Base-by-base conservation (phyloP, 1,140 invertebrate genomes). In the Heliconius hewitsoni region DNA sequence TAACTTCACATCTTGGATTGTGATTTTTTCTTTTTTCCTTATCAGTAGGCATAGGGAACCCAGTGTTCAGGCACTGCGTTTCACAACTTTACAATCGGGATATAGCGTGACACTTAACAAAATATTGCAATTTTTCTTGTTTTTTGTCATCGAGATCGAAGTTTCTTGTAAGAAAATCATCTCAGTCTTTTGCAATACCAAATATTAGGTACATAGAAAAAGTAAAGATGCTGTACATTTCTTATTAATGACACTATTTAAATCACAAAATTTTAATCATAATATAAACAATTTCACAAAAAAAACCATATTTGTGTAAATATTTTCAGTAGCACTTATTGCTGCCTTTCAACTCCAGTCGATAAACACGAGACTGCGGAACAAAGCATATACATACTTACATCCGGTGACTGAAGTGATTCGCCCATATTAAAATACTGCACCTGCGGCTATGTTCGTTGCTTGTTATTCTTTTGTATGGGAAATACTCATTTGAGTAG, bases 391-490 rank as follows among this genome's bases (percentile, higher is more conserved):
- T 60, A 60, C 19, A 30, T 13, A 27, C 13, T 16, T 16, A 66
- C 60, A 66, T 66, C 60, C 60, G 60, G 60, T 66, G 60, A 66
- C 60, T 30, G 27, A 23, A 66, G 60, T 66, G 60, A 27, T 66
- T 66, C 60, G 23, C 60, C 23, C 11, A 27, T 66, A 66, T 66
- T 66, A 66, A 66, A 66, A 66, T 66, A n/a, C 27, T 27, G 23
- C 60, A 66, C 60, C 60, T 66, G 60, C 60, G 60, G 60, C 60
- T 66, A 30, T 66, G n/a, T 30, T 27, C 60, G 27, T 27, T 66
- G 60, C 27, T 30, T 66, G 60, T 66, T 66, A 30, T 27, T 66
- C 60, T 30, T 66, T 23, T 27, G 27, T 66, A 27, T 30, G 60
- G 27, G 23, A 66, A 66, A 30, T 66, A 30, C 3, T 66, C 27